A percentile compares a stretch with the other conserved stretches of the same genome.
Evolutionary conservation across 2,888 invertebrate species (phyloP).

Genomic region (Mechanitis mazaeus): DNA sequence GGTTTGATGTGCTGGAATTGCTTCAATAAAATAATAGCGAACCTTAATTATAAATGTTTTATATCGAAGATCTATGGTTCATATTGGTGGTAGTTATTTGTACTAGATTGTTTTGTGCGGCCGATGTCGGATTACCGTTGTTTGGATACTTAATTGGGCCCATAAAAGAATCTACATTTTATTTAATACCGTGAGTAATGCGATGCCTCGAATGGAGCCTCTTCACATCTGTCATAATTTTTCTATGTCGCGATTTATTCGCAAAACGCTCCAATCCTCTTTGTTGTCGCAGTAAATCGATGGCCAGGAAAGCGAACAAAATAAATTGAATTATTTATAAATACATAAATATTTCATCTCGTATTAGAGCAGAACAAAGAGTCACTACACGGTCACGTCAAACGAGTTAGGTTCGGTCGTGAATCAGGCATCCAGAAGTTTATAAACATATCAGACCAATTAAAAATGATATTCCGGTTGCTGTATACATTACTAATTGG

Average conservation of each 20-base stretch:
- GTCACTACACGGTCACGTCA: constrained; percentile 45
- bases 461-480: constrained; percentile 54
- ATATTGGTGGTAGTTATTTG: constrained; percentile 45
- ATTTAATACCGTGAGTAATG: constrained; percentile 70
- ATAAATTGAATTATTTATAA: constrained; percentile 63
- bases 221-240: constrained; percentile 73
- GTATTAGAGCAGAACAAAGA: constrained; percentile 43
- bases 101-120: constrained; percentile 41
- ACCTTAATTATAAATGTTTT: constrained; percentile 27
- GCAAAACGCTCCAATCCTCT: constrained; percentile 65
- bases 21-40: constrained; percentile 62
- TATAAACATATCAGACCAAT: constrained; percentile 48
- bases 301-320: constrained; percentile 39
- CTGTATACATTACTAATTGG: constrained; percentile 50
- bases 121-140: constrained; percentile 51
- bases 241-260: constrained; percentile 73
- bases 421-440: constrained; percentile 44
- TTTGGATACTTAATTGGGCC: constrained; percentile 58
- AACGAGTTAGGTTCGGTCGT: constrained; percentile 39
- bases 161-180: constrained; percentile 56
- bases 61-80: constrained; percentile 23
- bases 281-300: constrained; percentile 51
- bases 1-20: constrained; percentile 63
- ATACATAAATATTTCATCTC: constrained; percentile 43
- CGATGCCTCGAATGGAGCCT: constrained; percentile 44